Base-by-base conservation (phyloP, 2,113 vertebrate genomes). In the Pseudopipra pipra region DNA sequence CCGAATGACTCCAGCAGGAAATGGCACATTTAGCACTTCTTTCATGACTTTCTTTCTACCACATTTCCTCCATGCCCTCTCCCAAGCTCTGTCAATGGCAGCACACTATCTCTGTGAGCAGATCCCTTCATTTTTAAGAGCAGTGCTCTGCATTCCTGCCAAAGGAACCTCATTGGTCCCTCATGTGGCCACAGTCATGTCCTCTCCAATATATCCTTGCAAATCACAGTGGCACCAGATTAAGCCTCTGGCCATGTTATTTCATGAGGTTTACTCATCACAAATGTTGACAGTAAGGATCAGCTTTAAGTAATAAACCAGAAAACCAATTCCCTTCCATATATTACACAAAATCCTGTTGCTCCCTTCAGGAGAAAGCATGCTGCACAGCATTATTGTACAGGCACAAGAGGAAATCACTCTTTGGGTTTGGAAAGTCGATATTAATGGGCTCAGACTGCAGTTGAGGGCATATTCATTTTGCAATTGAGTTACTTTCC, bases 231-330 rank as follows among this genome's bases (percentile, higher is more conserved):
- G 73, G 85, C 82, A 92, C 88, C 90, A 84, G 51, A 75, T 87
- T 22, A 93, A 91, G 79, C 61, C 61, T 84, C 83, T 18, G 79
- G 61, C 68, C 21, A 1, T n/a, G 55, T 19, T 91, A 46, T 63
- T 85, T 83, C 78, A 54, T 5, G 58, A 89, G 71, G 90, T 82
- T 87, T 83, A 25, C 75, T 62, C 66, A 63, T 93, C 80, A n/a
- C 43, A 58, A 95, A 90, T 49, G 77, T 91, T 96, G 91, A 93
- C 86, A 92, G 41, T 71, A 74, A 73, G 80, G 92, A 94, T 93
- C 90, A 87, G 47, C 59, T 80, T 87, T 59, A 81, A 93, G 72
- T 67, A 87, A 73, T 43, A 94, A 92, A 39, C 14, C 81, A 96
- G 91, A 93, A 95, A 93, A 92, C 13, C 63, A 70, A 87, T 73